These are phyloP conservation scores for Chiridota heheva DNA, from an alignment of 35 echinoderm and acorn worm genomes.

Conservation along the genomic window DNA sequence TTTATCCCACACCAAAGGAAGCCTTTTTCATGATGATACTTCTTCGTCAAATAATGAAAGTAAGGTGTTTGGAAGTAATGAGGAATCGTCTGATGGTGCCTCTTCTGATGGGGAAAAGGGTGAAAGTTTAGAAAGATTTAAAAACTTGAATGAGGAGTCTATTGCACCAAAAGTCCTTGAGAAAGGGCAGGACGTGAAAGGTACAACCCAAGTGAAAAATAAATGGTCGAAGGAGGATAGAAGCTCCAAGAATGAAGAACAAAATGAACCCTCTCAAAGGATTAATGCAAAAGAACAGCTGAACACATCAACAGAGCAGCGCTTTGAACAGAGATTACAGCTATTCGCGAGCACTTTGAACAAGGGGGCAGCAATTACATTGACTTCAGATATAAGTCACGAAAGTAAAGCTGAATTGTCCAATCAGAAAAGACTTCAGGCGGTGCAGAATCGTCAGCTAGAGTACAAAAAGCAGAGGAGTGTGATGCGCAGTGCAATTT, in stretches of 20 bases:
- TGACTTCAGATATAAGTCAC: not conserved
- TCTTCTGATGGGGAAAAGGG: no score
- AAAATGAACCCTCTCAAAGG: no score
- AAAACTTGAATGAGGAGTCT: no score
- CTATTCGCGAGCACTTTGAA: not conserved
- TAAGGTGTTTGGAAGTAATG: no score
- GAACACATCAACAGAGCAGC: no score
- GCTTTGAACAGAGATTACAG: not conserved
- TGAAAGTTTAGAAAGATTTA: no score
- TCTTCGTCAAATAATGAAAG: no score
- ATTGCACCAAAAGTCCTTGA: no score
- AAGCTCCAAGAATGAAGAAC: not conserved
- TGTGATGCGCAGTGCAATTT: constrained; percentile 66
- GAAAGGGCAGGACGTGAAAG: not conserved
- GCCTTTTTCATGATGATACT: no score
- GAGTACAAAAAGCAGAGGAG: constrained; percentile 44
- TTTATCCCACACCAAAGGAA: no score
- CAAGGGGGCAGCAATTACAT: not conserved
- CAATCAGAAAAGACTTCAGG: constrained; percentile 73
- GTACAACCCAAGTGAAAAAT: not conserved
- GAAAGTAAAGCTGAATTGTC: constrained; percentile 7
- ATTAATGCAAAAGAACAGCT: no score
- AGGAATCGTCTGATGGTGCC: no score
- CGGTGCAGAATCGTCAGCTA: constrained; percentile 51
- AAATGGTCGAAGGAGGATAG: not conserved